Evolutionary conservation across 2,113 vertebrate species (phyloP).

Genomic region (Patagioenas fasciata): DNA sequence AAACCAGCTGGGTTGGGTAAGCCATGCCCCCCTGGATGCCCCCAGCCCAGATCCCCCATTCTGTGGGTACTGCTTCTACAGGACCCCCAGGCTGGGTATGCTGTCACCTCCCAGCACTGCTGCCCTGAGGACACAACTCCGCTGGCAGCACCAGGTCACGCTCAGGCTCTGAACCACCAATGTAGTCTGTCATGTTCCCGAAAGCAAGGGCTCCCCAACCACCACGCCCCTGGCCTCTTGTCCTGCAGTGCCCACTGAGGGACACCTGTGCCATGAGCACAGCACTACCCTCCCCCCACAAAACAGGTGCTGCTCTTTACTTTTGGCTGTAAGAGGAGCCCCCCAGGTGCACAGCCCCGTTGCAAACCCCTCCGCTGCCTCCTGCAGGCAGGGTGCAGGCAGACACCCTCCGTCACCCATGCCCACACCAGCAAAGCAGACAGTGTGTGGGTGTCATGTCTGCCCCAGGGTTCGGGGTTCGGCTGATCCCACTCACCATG

Average conservation of each 20-base stretch:
- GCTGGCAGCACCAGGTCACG: not conserved
- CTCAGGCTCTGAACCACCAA: not conserved
- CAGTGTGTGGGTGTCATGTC: not conserved
- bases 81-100: rapidly evolving
- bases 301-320: slow-evolving; percentile 70
- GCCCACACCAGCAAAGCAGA: rapidly evolving
- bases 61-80: not conserved
- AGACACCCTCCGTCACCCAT: rapidly evolving
- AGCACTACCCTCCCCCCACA: not conserved
- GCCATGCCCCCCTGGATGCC: rapidly evolving
- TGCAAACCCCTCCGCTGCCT: not conserved
- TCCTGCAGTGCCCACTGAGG: rapidly evolving
- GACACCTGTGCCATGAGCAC: not conserved
- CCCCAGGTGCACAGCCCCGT: rapidly evolving
- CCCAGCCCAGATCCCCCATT: not conserved
- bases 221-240: not conserved
- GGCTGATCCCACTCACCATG: slow-evolving; percentile 76
- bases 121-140: rapidly evolving
- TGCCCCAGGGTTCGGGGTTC: rapidly evolving
- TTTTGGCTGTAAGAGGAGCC: slow-evolving; percentile 60
- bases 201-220: not conserved
- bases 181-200: rapidly evolving
- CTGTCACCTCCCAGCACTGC: not conserved
- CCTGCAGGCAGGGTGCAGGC: not conserved
- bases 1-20: not conserved